phyloP scores from a whole-genome alignment of 1,140 invertebrate genomes.

The Macrosteles quadrilineatus region DNA sequence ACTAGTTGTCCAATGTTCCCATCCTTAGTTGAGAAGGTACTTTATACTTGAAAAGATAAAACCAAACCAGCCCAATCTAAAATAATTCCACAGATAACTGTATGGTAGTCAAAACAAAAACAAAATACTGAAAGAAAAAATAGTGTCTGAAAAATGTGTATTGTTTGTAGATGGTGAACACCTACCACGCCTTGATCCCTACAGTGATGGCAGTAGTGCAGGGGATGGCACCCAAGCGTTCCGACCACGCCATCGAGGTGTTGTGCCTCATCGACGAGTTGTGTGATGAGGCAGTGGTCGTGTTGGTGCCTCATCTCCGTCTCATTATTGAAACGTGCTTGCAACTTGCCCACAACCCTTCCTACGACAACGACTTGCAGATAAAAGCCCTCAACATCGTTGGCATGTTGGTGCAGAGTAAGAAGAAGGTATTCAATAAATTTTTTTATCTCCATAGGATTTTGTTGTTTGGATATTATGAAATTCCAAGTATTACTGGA shows the following conservation, averaged over 20 bases:
- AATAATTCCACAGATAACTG: too few relatives aligned
- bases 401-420: conserved; percentile 62
- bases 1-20: too few relatives aligned
- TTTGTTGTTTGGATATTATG: too few relatives aligned
- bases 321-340: conserved; percentile 67
- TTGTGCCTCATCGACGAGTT: conserved; percentile 75
- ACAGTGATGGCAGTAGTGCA: conserved; percentile 60
- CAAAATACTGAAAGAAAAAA: too few relatives aligned
- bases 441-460: background rate
- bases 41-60: too few relatives aligned
- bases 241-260: conserved; percentile 49
- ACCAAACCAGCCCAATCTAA: too few relatives aligned
- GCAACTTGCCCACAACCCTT: conserved; percentile 57
- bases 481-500: too few relatives aligned
- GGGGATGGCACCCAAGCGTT: conserved; percentile 54
- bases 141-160: too few relatives aligned
- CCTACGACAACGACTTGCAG: conserved; percentile 60
- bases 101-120: too few relatives aligned
- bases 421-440: conserved; percentile 62
- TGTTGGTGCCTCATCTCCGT: conserved; percentile 66
- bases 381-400: conserved; percentile 69
- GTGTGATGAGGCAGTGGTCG: conserved; percentile 61
- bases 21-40: too few relatives aligned
- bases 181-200: conserved; percentile 65
- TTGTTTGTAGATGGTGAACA: conserved; percentile 56